Evolutionary conservation across 37 sponge, comb jelly and placozoan genomes (phyloP), one percentile per base, ranked within the genome.

Genomic region (Halisarca cf. caerulea): DNA sequence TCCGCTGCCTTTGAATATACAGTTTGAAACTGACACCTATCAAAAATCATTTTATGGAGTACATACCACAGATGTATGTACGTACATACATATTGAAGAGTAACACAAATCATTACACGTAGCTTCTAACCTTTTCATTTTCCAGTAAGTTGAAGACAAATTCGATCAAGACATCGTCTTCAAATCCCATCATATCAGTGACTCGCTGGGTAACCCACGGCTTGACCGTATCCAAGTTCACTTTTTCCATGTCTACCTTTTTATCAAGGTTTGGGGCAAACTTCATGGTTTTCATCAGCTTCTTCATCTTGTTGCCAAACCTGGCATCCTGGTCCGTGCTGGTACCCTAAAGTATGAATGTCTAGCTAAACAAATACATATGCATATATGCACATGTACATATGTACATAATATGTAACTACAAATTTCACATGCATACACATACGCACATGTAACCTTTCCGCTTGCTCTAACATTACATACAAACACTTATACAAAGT

Each of bases 211-310:
- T 89, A 54, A 98, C 91, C 98, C 98, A 98, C 14, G 98, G 98
- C 62, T 98, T 98, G 0, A 98, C 83, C 3, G 88, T 84, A 58
- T 98, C 98, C 78, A 98, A 66, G 66, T 91, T 95, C 36, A 98
- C 98, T 58, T 95, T 95, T 24, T 57, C 42, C 96, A 98, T 95
- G 82, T 98, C 96, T 47, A 97, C 98, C 89, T 95, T 95, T 17
- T 84, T 88, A 17, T 92, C 92, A 0, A 98, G 90, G 77, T 87
- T 90, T 2, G 90, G 86, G 17, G 91, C 92, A 53, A 91, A 95
- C 58, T 95, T 95, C 90, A 98, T 87, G 17, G 85, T 62, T 66
- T 95, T 93, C 58, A 88, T 45, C 20, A 98, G 90, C 43, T 95
- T 95, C 92, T 98, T 98, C 59, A 92, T 85, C 79, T 98, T 98